These are phyloP conservation scores for Anisognathus igniventris DNA, from an alignment of 2,797 vertebrate genomes.

Conservation along the genomic window DNA sequence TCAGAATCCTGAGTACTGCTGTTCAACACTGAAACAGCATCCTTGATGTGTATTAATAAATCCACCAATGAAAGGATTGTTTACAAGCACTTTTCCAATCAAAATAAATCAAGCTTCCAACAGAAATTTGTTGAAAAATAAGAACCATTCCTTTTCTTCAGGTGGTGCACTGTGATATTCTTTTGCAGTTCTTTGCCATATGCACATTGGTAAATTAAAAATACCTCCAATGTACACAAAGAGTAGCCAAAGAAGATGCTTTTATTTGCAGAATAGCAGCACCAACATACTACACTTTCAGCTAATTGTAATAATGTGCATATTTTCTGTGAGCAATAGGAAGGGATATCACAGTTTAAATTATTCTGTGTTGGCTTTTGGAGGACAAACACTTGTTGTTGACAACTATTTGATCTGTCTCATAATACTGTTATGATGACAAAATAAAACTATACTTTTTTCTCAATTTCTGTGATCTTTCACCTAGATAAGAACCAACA, in stretches of 20 bases:
- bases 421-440: slow-evolving; percentile 73
- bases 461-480: slow-evolving; percentile 78
- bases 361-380: slow-evolving; percentile 61
- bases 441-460: slow-evolving; percentile 74
- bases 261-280: neutral
- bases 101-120: neutral
- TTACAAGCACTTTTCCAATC: neutral
- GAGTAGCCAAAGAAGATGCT: neutral
- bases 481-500: slow-evolving; percentile 79
- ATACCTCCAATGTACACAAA: neutral
- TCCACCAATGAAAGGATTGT: neutral
- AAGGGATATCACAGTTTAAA: slow-evolving; percentile 56
- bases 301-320: slow-evolving; percentile 59
- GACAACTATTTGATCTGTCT: slow-evolving; percentile 77
- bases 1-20: neutral
- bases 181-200: neutral
- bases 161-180: neutral
- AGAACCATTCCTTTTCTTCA: neutral
- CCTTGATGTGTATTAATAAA: neutral
- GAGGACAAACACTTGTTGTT: slow-evolving; percentile 78
- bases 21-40: neutral
- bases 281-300: neutral
- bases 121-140: neutral
- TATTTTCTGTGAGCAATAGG: slow-evolving; percentile 19
- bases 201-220: neutral